Evolutionary conservation across 2,888 invertebrate species (phyloP).

Genomic region (Aricia artaxerxes): DNA sequence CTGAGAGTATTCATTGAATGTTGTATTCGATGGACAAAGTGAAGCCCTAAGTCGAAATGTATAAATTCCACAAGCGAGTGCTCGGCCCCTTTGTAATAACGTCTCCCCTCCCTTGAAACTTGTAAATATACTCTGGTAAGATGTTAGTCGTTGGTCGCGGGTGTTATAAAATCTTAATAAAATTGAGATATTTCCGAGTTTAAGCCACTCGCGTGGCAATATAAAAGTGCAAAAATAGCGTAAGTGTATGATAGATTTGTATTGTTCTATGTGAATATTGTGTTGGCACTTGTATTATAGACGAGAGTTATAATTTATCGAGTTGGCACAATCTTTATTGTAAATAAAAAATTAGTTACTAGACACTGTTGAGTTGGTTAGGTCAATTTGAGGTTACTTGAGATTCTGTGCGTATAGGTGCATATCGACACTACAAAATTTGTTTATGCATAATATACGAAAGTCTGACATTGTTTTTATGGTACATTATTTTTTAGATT

Average conservation of each 20-base stretch:
- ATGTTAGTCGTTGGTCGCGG: conserved; percentile 62
- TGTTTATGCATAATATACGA: conserved; percentile 56
- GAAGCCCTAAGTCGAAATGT: conserved; percentile 37
- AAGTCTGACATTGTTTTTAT: conserved; percentile 48
- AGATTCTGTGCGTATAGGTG: conserved; percentile 47
- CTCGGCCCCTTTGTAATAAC: conserved; percentile 56
- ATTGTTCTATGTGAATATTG: conserved; percentile 76
- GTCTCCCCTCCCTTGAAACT: conserved; percentile 61
- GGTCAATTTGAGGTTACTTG: conserved; percentile 44
- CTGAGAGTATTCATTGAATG: conserved; percentile 23
- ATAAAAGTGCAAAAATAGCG: conserved; percentile 78
- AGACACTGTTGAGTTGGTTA: conserved; percentile 63
- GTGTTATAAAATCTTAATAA: conserved; percentile 75
- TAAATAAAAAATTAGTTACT: conserved; percentile 73
- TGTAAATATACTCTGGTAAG: conserved; percentile 70
- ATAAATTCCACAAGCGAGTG: conserved; percentile 42
- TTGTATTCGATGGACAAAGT: neutral
- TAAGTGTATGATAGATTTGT: conserved; percentile 74
- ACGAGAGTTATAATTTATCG: conserved; percentile 64
- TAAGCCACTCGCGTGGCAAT: conserved; percentile 76
- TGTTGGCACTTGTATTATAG: conserved; percentile 75
- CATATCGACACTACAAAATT: conserved; percentile 44
- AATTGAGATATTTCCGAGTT: conserved; percentile 78
- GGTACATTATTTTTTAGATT: neutral
- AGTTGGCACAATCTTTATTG: conserved; percentile 76